A percentile compares a stretch with the other conserved stretches of the same genome.
phyloP scores from a whole-genome alignment of 2,797 vertebrate genomes.

The Natrix natrix region DNA sequence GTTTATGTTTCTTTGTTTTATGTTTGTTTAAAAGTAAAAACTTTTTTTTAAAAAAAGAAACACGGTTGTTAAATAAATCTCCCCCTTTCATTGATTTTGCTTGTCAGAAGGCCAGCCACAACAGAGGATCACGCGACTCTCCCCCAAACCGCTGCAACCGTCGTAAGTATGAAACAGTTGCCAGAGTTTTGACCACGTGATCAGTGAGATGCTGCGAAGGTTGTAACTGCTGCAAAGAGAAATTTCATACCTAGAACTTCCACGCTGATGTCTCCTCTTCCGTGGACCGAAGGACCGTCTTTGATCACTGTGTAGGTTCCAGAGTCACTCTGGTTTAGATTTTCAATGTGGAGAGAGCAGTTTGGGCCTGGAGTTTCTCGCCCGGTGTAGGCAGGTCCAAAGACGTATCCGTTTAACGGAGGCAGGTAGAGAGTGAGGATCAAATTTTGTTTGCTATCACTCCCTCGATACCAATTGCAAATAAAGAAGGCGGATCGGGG shows the following conservation, averaged over 20 bases:
- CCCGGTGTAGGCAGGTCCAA: neutral
- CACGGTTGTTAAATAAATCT: no score
- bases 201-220: no score
- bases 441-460: rapidly evolving
- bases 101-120: no score
- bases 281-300: rapidly evolving
- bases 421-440: neutral
- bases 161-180: no score
- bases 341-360: neutral
- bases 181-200: no score
- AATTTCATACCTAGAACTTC: neutral
- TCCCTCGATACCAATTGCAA: constrained; percentile 2
- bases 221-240: no score
- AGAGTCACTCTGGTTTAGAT: neutral
- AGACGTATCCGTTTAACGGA: rapidly evolving
- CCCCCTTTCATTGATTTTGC: no score
- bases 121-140: no score
- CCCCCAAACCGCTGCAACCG: no score
- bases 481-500: rapidly evolving
- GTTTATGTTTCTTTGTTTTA: no score
- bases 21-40: no score
- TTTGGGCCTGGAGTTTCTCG: neutral
- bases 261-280: rapidly evolving
- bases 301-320: neutral
- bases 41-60: no score